Conservation (phyloP, 2,113 vertebrate species). For the Neotoma lepida region DNA sequence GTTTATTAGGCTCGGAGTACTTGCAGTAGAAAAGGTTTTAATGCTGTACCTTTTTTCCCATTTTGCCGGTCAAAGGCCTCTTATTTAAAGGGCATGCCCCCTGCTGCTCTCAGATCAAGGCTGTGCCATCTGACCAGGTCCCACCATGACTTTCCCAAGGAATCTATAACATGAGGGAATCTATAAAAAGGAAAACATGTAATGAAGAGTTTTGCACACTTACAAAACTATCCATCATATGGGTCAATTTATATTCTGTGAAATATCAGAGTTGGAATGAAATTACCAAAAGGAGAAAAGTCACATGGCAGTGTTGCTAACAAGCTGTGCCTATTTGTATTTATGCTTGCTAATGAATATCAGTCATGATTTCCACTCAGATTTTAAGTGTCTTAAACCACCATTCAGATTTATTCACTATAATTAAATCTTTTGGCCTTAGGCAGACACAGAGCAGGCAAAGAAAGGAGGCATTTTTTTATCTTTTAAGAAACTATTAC, state of each 20-base stretch:
- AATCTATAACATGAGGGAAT: conserved; percentile 66
- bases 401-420: conserved; percentile 81
- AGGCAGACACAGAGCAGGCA: conserved; percentile 79
- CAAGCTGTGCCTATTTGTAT: conserved; percentile 85
- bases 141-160: conserved; percentile 66
- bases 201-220: conserved; percentile 75
- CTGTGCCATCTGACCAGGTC: conserved; percentile 76
- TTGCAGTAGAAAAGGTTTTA: conserved; percentile 83
- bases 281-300: conserved; percentile 79
- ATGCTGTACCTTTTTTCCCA: conserved; percentile 76
- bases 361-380: conserved; percentile 85
- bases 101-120: conserved; percentile 82
- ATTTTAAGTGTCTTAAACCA: conserved; percentile 81
- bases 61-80: conserved; percentile 83
- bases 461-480: conserved; percentile 61
- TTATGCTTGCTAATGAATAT: conserved; percentile 86
- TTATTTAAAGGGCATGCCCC: conserved; percentile 84
- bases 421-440: conserved; percentile 86
- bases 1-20: conserved; percentile 84
- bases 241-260: conserved; percentile 83
- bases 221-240: conserved; percentile 77
- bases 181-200: conserved; percentile 65
- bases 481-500: conserved; percentile 75
- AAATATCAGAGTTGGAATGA: conserved; percentile 80
- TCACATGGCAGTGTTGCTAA: conserved; percentile 77